A percentile compares a stretch with the other conserved stretches of the same genome.
phyloP scores from a whole-genome alignment of 2,797 vertebrate species.

The Betta splendens region DNA sequence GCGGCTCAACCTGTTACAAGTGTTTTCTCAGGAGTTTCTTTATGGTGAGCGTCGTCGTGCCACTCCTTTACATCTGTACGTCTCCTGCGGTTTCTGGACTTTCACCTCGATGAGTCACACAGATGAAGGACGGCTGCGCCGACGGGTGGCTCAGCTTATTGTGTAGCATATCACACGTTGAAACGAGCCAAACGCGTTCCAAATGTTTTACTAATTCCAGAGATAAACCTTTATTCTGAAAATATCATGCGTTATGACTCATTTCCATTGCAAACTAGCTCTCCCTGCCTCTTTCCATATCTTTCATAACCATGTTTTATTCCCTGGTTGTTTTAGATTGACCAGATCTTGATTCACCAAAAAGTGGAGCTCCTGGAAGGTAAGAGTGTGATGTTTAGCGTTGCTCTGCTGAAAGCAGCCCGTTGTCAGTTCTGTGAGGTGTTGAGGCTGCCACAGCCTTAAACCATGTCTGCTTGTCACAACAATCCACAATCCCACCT shows the following conservation, averaged over 20 bases:
- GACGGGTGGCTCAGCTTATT: too few species aligned
- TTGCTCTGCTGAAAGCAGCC: too few species aligned
- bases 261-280: too few species aligned
- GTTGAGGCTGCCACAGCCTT: background rate
- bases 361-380: conserved; percentile 88
- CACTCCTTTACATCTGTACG: background rate
- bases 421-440: background rate
- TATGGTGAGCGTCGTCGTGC: background rate
- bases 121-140: background rate
- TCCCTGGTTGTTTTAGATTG: conserved; percentile 76
- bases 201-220: too few species aligned
- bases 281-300: too few species aligned
- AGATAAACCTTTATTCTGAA: too few species aligned
- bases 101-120: background rate
- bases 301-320: background rate
- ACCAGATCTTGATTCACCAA: conserved; percentile 90
- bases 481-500: too few species aligned
- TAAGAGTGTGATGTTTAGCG: conserved; percentile 64
- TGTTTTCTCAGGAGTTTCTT: background rate
- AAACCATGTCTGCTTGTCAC: too few species aligned
- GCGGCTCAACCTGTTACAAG: background rate
- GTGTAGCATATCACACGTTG: too few species aligned
- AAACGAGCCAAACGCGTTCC: too few species aligned
- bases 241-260: too few species aligned
- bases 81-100: background rate